Evolutionary conservation across 2,113 vertebrate species (phyloP).

Genomic region (Neotragus pygmaeus): DNA sequence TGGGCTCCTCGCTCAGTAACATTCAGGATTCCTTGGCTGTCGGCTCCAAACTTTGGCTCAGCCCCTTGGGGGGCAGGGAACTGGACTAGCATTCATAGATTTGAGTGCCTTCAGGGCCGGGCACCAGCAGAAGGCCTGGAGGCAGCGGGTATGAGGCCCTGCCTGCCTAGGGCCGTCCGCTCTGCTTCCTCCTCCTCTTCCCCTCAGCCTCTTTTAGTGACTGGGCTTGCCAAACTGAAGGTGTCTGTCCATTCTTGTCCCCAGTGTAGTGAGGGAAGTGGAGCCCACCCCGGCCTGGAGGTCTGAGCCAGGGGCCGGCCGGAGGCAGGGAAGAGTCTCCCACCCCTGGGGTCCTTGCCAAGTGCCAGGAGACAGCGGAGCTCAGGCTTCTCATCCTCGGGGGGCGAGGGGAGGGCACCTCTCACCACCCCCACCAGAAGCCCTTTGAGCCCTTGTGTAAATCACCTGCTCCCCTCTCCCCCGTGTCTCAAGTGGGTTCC

Average conservation of each 20-base stretch:
- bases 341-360: background rate
- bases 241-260: background rate
- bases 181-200: background rate
- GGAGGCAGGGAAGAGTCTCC: background rate
- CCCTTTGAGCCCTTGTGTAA: background rate
- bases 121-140: background rate
- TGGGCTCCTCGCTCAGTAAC: no score
- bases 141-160: background rate
- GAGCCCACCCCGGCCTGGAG: background rate
- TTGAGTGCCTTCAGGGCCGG: background rate
- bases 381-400: background rate
- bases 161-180: rapidly evolving
- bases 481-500: rapidly evolving
- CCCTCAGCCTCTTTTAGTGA: background rate
- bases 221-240: background rate
- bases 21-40: background rate
- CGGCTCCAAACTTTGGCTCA: background rate
- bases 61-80: no score
- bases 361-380: no score
- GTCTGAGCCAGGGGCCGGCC: background rate
- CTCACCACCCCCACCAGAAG: background rate
- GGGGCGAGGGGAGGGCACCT: background rate
- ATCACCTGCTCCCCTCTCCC: rapidly evolving
- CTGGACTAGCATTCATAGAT: background rate
- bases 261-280: background rate